Conservation (phyloP, 2,888 invertebrate genomes). For the Pyrrhosoma nymphula region DNA sequence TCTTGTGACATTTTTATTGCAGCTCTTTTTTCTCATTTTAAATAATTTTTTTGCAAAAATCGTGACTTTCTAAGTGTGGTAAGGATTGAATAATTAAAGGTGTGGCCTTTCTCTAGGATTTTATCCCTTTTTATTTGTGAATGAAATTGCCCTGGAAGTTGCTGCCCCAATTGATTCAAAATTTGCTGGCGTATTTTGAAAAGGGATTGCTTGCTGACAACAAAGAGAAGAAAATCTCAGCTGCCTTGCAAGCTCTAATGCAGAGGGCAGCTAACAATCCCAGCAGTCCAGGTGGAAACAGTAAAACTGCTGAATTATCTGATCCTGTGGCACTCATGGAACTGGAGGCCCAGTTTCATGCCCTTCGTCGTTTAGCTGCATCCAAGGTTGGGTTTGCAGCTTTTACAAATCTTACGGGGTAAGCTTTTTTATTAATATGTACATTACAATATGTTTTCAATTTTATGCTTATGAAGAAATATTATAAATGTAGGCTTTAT, state of each 20-base stretch:
- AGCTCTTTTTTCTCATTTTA: too few relatives aligned
- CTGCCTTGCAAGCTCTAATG: slow-evolving; percentile 91
- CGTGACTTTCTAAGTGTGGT: too few relatives aligned
- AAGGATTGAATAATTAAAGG: too few relatives aligned
- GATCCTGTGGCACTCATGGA: slow-evolving; percentile 79
- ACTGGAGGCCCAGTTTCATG: slow-evolving; percentile 97
- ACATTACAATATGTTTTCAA: background rate
- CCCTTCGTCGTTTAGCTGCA: slow-evolving; percentile 93
- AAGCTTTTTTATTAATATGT: slow-evolving; percentile 72
- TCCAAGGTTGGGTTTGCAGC: slow-evolving; percentile 99
- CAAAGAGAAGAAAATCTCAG: slow-evolving; percentile 97
- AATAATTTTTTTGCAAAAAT: too few relatives aligned
- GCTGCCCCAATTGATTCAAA: background rate
- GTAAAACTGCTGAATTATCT: slow-evolving; percentile 22
- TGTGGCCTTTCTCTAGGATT: too few relatives aligned
- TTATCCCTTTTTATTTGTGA: too few relatives aligned
- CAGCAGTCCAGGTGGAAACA: slow-evolving; percentile 75
- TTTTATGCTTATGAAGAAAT: background rate
- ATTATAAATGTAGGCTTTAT: too few relatives aligned
- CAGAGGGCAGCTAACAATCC: slow-evolving; percentile 85
- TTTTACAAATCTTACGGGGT: slow-evolving; percentile 94
- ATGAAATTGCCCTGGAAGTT: too few relatives aligned
- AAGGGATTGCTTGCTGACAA: slow-evolving; percentile 98
- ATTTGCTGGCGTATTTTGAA: slow-evolving; percentile 75
- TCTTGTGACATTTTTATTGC: too few relatives aligned